Evolutionary conservation across 2,113 vertebrate genomes (phyloP), one percentile per base, ranked within the genome.

Genomic region (Stigmatopora argus): DNA sequence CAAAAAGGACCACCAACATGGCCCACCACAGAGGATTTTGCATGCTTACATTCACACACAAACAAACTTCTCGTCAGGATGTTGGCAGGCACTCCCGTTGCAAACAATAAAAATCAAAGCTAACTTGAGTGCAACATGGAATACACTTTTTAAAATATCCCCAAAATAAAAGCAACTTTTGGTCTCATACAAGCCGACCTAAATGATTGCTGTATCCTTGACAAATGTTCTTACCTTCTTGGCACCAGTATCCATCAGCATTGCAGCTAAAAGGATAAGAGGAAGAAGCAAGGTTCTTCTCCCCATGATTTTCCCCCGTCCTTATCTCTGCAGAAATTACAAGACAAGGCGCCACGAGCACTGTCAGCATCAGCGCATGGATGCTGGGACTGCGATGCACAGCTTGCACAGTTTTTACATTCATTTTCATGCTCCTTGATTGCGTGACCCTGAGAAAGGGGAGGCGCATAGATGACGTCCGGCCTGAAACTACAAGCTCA

Each of bases 181-280:
- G 4, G n/a, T 59, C 57, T 59, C 15, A 13, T 13, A 41, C n/a
- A 67, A 64, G 8, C 67, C 15, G 15, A 26, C 7, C 6, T 19
- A 14, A 55, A 55, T 5, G 11, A 14, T 5, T 26, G 10, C 19
- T 19, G 7, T 19, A 21, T 9, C 38, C 38, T 11, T 53, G 11
- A 5, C 53, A 1, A 64, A 69, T 55, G 1, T 17, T 48, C 82
- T 84, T 87, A 84, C 83, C 18, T 83, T 66, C 35, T 82, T 78
- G 55, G 71, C 82, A 12, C 41, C 64, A 6, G 62, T 71, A 44
- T 21, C 51, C 35, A 62, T 65, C 74, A 83, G 60, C 62, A 80
- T 64, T 61, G 66, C 60, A 69, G 64, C 73, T 47, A 77, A 65
- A 55, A 88, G 56, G 31, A 83, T 51, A 38, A 81, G 58, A 62